Evolutionary conservation across 2,888 invertebrate genomes (phyloP).

Genomic region (Clistopyga incitator): DNA sequence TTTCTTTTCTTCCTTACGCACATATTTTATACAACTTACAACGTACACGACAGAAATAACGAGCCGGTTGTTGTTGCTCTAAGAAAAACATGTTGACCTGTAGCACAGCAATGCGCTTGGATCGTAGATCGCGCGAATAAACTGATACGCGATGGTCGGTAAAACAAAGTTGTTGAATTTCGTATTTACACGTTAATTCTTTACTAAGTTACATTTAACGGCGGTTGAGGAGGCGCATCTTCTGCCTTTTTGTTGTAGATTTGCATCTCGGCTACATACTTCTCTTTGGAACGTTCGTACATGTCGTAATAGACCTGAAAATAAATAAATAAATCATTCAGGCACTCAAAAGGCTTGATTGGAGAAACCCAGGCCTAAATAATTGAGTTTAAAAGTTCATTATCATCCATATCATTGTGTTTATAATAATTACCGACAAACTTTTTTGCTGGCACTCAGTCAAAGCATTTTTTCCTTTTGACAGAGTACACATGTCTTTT

Average conservation of each 20-base stretch:
- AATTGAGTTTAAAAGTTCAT: no score
- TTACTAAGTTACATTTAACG: constrained; percentile 86
- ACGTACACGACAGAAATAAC: no score
- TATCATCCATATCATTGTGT: no score
- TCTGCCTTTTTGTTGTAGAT: constrained; percentile 83
- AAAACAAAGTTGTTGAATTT: constrained; percentile 71
- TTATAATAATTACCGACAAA: no score
- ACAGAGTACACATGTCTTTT: no score
- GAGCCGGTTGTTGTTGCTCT: constrained; percentile 74
- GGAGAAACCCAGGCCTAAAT: not conserved
- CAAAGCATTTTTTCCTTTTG: no score
- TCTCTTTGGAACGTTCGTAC: constrained; percentile 91
- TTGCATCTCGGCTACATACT: constrained; percentile 91
- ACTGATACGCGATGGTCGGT: constrained; percentile 4
- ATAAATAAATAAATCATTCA: constrained; percentile 30
- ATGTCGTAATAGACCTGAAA: constrained; percentile 90
- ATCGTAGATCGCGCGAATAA: not conserved
- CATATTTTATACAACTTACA: not conserved
- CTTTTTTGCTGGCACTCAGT: no score
- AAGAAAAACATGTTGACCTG: constrained; percentile 19
- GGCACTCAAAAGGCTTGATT: not conserved
- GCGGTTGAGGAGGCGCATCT: constrained; percentile 78
- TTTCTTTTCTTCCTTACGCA: constrained; percentile 76
- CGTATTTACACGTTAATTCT: constrained; percentile 74
- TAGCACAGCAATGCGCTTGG: not conserved